Conservation (phyloP, 2,113 vertebrate genomes). For the Colaptes auratus region DNA sequence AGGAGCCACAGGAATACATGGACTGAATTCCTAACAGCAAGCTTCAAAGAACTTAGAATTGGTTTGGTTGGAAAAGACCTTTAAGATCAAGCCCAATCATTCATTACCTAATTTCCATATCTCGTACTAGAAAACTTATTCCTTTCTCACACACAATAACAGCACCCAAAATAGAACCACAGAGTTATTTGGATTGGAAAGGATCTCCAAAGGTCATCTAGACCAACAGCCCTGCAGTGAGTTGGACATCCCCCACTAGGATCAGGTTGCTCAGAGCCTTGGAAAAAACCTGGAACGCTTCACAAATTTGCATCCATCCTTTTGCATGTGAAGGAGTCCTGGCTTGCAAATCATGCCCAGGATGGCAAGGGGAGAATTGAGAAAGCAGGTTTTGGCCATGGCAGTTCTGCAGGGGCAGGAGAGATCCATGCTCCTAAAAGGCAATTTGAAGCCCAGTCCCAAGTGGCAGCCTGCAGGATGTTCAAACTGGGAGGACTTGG, state of each 20-base stretch:
- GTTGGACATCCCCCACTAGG: no score
- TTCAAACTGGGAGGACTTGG: background rate
- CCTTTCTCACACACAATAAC: background rate
- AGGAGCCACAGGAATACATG: background rate
- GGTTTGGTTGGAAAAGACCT: no score
- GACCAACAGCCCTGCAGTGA: no score
- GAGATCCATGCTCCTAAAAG: background rate
- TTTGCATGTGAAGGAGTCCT: background rate
- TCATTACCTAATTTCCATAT: no score
- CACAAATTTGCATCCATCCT: no score
- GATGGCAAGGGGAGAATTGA: accelerated
- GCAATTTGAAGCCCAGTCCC: background rate
- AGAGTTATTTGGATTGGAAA: no score
- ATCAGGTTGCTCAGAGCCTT: no score
- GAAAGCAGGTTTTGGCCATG: background rate
- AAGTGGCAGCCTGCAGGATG: accelerated
- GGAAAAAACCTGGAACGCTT: no score
- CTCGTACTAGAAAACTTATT: background rate
- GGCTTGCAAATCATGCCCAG: background rate
- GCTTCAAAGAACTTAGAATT: background rate
- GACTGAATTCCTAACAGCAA: background rate
- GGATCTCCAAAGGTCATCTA: no score
- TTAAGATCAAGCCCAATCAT: no score
- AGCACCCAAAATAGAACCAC: background rate
- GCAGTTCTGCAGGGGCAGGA: background rate